These are phyloP conservation scores for Trachythela sp. DNA, from an alignment of 64 coral and sea anemone genomes.

Conservation along the genomic window DNA sequence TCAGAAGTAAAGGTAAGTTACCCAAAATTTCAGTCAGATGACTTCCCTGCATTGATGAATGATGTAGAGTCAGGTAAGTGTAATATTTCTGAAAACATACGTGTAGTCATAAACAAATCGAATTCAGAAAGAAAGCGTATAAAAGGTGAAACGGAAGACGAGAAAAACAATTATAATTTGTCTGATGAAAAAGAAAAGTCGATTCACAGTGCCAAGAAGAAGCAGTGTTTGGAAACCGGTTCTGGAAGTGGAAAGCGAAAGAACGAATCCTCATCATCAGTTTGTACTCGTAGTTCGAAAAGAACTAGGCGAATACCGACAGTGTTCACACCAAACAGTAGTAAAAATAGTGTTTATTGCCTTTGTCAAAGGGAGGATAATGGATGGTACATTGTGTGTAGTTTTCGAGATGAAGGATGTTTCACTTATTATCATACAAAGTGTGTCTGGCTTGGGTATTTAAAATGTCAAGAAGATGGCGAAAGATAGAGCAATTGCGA, in stretches of 20 bases:
- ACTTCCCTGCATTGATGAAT: neutral
- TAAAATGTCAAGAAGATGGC: neutral
- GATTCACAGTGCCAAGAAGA: too few relatives aligned
- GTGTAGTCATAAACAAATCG: neutral
- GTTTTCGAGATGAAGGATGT: neutral
- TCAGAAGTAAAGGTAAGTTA: neutral
- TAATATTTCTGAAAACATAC: neutral
- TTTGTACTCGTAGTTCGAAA: neutral
- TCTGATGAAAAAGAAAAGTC: neutral
- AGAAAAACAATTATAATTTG: neutral
- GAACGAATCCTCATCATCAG: neutral
- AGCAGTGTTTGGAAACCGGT: neutral
- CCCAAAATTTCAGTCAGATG: neutral
- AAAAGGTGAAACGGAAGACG: neutral
- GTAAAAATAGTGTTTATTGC: neutral
- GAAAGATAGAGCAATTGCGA: neutral
- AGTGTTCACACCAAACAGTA: neutral
- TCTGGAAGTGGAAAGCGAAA: neutral
- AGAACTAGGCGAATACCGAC: neutral
- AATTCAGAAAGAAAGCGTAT: neutral
- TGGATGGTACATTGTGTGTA: neutral
- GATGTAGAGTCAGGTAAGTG: neutral
- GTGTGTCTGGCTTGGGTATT: neutral
- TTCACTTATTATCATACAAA: neutral
- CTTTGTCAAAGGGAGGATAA: neutral